phyloP scores from a whole-genome alignment of 2,113 vertebrate genomes.

The Pitta sordida region DNA sequence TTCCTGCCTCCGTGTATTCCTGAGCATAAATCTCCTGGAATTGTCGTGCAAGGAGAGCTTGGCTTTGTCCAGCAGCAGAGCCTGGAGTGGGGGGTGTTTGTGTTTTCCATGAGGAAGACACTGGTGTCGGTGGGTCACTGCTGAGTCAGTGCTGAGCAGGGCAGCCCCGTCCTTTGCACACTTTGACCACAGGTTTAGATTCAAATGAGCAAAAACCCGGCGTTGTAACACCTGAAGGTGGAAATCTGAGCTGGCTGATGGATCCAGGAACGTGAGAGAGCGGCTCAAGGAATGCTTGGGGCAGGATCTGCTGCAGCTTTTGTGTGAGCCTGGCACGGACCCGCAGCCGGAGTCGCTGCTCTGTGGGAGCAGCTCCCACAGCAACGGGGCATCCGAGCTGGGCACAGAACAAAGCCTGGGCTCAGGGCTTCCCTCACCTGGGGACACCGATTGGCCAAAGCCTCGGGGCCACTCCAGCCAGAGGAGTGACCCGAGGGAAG shows the following conservation, averaged over 20 bases:
- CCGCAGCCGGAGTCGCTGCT: background rate
- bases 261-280: background rate
- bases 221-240: background rate
- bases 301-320: background rate
- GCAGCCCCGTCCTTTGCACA: background rate
- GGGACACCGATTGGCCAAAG: background rate
- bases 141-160: constrained; percentile 12
- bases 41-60: background rate
- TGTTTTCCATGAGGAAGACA: background rate
- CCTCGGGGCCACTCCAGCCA: background rate
- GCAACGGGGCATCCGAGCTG: background rate
- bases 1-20: background rate
- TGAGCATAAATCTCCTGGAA: background rate
- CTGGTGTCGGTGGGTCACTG: constrained; percentile 46
- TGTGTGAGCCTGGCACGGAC: background rate
- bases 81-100: background rate
- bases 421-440: background rate
- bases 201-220: background rate
- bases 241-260: background rate
- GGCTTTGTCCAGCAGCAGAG: background rate
- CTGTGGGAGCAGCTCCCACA: constrained; percentile 35
- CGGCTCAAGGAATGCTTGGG: background rate
- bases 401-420: no score
- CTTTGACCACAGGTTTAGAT: background rate
- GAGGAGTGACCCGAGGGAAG: background rate